Evolutionary conservation across 2,113 vertebrate genomes (phyloP).

Genomic region (Microtus richardsoni): DNA sequence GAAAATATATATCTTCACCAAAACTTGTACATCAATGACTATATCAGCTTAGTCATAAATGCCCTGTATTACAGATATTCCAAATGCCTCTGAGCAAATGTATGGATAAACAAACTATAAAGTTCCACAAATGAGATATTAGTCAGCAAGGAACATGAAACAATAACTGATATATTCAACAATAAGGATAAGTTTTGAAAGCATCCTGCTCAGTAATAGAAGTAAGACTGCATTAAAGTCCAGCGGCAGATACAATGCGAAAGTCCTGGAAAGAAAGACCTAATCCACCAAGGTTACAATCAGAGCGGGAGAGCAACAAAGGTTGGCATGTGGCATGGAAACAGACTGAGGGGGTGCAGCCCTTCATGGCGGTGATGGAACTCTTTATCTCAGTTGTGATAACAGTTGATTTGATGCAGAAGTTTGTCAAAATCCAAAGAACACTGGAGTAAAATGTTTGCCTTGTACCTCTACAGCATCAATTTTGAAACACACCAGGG

Average conservation of each 20-base stretch:
- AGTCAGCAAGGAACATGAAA: slow-evolving; percentile 9
- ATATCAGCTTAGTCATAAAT: not conserved
- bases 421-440: slow-evolving; percentile 4
- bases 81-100: not conserved
- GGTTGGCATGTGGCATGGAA: rapidly evolving
- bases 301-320: not conserved
- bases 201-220: not conserved
- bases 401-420: not conserved
- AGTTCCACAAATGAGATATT: not conserved
- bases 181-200: not conserved
- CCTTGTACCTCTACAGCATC: not conserved
- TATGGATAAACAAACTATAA: not conserved
- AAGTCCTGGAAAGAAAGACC: not conserved
- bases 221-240: not conserved
- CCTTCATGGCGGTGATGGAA: not conserved
- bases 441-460: not conserved
- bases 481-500: not conserved
- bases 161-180: not conserved
- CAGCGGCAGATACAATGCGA: not conserved
- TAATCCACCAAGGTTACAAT: not conserved
- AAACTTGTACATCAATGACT: not conserved
- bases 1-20: slow-evolving; percentile 5
- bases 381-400: not conserved
- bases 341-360: not conserved
- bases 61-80: not conserved